Evolutionary conservation across 2,888 invertebrate species (phyloP), one percentile per base, ranked within the genome.

Genomic region (Spodoptera exigua): DNA sequence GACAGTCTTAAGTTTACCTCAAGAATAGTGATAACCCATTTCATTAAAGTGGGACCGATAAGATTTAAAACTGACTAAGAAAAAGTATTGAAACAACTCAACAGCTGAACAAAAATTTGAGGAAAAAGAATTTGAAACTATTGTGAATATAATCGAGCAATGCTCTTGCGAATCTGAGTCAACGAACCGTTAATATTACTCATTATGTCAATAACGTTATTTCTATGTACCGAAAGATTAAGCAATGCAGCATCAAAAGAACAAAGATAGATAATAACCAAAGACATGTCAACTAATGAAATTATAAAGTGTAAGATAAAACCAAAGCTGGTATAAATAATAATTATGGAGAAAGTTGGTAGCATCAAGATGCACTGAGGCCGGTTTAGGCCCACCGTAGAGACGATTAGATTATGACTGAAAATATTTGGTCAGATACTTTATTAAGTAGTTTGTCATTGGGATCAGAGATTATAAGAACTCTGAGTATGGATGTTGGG

Each of bases 311-410:
- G 80, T 82, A 81, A 85, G 86, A 88, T 83, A 82, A 83, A 83
- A 82, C 79, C 84, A 76, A 80, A 79, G 74, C 76, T 74, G 82
- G 79, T 85, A 90, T 92, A 91, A 91, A 91, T 92, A 91, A 92
- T 90, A 92, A 92, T 92, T 90, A 91, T 56, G 88, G 93, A 81
- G 92, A 93, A 93, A 93, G 93, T 90, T 83, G 68, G 76, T 78
- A 76, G 78, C 89, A 87, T 86, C 87, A 87, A 79, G 60, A 69
- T 71, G 65, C 12, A 64, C 32, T 45, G 55, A 68, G 74, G 70
- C 77, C 83, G 77, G 79, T 75, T 71, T 59, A 53, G 81, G 58
- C 61, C 76, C 73, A 70, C 77, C 76, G 76, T 64, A 64, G 63
- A 58, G 76, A 11, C 52, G 85, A 84, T 86, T 87, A 88, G 85